Evolutionary conservation across 2,888 invertebrate species (phyloP).

Genomic region (Dolomedes plantarius): DNA sequence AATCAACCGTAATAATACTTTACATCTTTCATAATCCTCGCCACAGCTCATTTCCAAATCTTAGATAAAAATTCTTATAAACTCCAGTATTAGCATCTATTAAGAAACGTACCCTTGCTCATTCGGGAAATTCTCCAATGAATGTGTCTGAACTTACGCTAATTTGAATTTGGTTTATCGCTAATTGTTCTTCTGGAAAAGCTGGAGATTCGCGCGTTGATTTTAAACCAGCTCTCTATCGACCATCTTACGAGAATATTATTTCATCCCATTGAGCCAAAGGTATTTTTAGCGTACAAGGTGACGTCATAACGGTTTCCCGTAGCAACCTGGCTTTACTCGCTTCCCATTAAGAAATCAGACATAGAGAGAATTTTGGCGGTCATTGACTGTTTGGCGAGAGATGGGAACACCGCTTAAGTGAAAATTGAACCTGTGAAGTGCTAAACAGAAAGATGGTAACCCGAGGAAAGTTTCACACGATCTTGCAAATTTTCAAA

Average conservation of each 20-base stretch:
- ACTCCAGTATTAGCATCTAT: no score
- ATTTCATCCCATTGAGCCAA: slow-evolving; percentile 62
- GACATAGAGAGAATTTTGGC: slow-evolving; percentile 22
- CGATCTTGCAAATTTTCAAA: no score
- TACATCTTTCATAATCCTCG: no score
- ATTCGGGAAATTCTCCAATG: no score
- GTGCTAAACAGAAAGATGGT: no score
- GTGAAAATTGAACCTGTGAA: no score
- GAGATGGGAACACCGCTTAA: background rate
- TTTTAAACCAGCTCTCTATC: slow-evolving; percentile 28
- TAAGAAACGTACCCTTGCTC: no score
- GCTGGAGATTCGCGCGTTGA: background rate
- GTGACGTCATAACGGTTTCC: slow-evolving; percentile 69
- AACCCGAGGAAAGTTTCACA: no score
- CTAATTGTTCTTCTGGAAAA: background rate
- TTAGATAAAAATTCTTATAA: no score
- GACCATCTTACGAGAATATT: slow-evolving; percentile 57
- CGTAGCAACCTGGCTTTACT: slow-evolving; percentile 62
- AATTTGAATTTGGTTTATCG: background rate
- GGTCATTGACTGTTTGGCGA: slow-evolving; percentile 38
- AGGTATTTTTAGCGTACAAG: slow-evolving; percentile 64
- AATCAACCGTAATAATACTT: no score
- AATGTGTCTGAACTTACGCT: background rate
- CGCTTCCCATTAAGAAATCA: slow-evolving; percentile 60
- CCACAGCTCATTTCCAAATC: no score